Conservation (phyloP, 2,113 vertebrate genomes). For the Genyomyrus donnyi region DNA sequence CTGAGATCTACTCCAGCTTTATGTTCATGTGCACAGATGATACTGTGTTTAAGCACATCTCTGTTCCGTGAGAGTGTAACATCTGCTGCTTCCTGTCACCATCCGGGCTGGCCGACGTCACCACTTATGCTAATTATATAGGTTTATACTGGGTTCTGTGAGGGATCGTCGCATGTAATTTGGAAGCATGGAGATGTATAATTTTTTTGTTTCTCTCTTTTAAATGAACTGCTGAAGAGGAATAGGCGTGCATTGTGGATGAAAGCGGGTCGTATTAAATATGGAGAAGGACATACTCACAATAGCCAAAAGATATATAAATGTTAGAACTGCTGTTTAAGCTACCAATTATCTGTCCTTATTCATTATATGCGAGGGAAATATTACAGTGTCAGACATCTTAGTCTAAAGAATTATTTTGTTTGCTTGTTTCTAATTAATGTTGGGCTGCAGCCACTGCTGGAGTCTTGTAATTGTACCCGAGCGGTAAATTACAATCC, state of each 20-base stretch:
- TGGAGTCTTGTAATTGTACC: not conserved
- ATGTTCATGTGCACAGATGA: not conserved
- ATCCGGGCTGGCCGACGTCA: slow-evolving; percentile 35
- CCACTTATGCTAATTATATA: slow-evolving; percentile 47
- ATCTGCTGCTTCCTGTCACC: slow-evolving; percentile 35
- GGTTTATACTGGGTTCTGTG: slow-evolving; percentile 26
- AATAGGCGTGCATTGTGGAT: slow-evolving; percentile 5
- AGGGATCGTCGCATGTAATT: slow-evolving; percentile 29
- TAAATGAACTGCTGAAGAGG: slow-evolving; percentile 28
- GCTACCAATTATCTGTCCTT: not conserved
- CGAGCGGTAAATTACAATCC: not conserved
- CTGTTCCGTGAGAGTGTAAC: slow-evolving; percentile 24
- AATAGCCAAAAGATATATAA: not conserved
- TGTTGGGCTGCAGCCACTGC: not conserved
- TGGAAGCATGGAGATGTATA: slow-evolving; percentile 23
- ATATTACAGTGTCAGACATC: not conserved
- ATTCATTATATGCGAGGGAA: not conserved
- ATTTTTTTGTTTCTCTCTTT: slow-evolving; percentile 24
- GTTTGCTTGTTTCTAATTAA: slow-evolving; percentile 2
- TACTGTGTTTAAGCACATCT: not conserved
- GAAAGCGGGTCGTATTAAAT: not conserved
- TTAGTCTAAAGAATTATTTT: not conserved
- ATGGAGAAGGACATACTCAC: not conserved
- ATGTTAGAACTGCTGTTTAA: not conserved
- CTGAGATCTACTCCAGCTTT: not conserved